Evolutionary conservation across 2,113 vertebrate genomes (phyloP), one percentile per base, ranked within the genome.

Genomic region (Larimichthys polyactis): DNA sequence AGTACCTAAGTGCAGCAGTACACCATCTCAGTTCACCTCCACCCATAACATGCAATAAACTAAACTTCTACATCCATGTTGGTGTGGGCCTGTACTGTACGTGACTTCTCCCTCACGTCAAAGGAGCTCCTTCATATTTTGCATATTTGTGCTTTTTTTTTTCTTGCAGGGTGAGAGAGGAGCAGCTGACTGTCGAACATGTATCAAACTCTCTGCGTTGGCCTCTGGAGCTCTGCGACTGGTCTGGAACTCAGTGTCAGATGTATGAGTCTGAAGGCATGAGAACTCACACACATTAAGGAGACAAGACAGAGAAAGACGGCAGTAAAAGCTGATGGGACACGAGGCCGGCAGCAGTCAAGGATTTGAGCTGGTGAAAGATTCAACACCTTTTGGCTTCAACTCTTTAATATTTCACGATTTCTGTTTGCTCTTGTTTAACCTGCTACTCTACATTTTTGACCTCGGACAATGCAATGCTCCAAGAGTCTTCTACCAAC

Each of bases 221-320:
- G 54, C 24, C 29, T 3, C 71, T 3, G 8, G 22, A 57, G 64
- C 27, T 36, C 27, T 16, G 44, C 57, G 63, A 22, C 43, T 1
- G 73, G 59, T 67, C 22, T 17, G 29, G 46, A 22, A 27, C n/a
- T 22, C 14, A 0, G 36, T 66, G 74, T 68, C 65, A 27, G 75
- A 52, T 4, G 46, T 0, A 1, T 19, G 43, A 4, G 48, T 63
- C 62, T 5, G n/a, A 0, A 55, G 83, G n/a, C 68, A 12, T 0
- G 3, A 54, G 14, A 40, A 43, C 73, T 81, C 83, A 77, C n/a
- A 46, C 46, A 57, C 78, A 69, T 85, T 69, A 80, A 22, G 15
- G 15, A 69, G 75, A 60, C 65, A 6, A 44, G 46, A 73, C 15
- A 52, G 54, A 32, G 1, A 36, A 7, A 49, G 58, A 59, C 32